Percentiles rank a stretch among this genome's conserved stretches.
phyloP scores from a whole-genome alignment of 2,113 vertebrate species.

The Eidolon helvum region DNA sequence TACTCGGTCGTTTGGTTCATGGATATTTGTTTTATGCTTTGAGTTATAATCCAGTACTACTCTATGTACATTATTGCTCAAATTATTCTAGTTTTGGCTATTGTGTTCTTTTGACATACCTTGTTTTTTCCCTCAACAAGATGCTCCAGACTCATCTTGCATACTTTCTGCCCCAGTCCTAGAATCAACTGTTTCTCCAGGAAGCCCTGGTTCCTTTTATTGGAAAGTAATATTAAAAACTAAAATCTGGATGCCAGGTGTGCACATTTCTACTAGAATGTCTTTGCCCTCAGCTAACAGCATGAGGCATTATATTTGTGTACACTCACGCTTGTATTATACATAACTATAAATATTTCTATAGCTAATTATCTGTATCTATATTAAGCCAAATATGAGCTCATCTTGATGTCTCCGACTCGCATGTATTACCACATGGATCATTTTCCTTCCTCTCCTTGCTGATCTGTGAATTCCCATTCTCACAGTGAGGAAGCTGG shows the following conservation, averaged over 20 bases:
- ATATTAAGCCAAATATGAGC: neutral
- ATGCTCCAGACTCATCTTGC: neutral
- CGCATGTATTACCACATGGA: neutral
- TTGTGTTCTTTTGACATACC: neutral
- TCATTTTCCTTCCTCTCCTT: neutral
- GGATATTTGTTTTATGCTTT: neutral
- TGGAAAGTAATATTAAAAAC: neutral
- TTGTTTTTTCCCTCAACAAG: neutral
- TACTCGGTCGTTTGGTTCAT: neutral
- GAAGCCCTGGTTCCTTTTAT: neutral
- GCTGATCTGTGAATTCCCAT: neutral
- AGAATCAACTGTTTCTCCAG: neutral
- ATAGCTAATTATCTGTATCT: neutral
- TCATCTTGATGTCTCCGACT: neutral
- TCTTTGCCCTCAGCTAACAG: neutral
- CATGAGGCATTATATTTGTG: neutral
- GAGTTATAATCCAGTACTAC: neutral
- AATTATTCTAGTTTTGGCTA: neutral
- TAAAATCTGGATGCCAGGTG: neutral
- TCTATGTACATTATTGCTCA: neutral
- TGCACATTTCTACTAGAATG: neutral
- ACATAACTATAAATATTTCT: neutral
- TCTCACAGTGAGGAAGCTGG: neutral
- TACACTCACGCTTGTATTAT: neutral
- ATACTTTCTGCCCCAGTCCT: neutral